Conservation (phyloP, 2,888 invertebrate species). For the Hemaris fuciformis region DNA sequence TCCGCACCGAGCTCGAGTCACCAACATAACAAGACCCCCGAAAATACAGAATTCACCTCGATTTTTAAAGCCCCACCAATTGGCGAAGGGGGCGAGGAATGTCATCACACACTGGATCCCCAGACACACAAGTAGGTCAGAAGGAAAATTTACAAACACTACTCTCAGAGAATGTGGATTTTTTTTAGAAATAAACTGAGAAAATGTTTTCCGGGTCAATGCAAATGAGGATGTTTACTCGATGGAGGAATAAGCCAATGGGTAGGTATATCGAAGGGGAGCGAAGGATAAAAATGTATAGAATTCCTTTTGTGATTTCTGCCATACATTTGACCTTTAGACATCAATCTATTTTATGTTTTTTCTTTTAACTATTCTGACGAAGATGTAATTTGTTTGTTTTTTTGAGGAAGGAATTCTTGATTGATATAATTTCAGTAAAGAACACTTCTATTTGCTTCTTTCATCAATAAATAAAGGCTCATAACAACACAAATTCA, state of each 20-base stretch:
- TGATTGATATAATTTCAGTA: not conserved
- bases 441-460: too few species aligned
- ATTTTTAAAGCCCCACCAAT: constrained; percentile 38
- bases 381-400: not conserved
- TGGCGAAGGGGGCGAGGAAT: constrained; percentile 46
- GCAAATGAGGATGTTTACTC: constrained; percentile 68
- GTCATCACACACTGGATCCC: constrained; percentile 54
- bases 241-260: constrained; percentile 35
- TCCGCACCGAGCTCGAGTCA: constrained; percentile 56
- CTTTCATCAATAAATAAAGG: too few species aligned
- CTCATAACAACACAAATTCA: too few species aligned
- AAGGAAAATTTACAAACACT: constrained; percentile 80
- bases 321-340: not conserved
- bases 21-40: constrained; percentile 61
- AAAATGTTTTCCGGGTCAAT: constrained; percentile 71
- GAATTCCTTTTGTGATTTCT: constrained; percentile 2
- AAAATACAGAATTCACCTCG: constrained; percentile 58
- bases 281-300: not conserved
- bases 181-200: constrained; percentile 68
- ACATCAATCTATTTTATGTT: not conserved
- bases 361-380: not conserved
- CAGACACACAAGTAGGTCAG: constrained; percentile 78
- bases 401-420: not conserved
- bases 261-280: not conserved
- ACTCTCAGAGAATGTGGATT: constrained; percentile 62